phyloP scores from a whole-genome alignment of 2,113 vertebrate species.

The Dipodomys spectabilis region DNA sequence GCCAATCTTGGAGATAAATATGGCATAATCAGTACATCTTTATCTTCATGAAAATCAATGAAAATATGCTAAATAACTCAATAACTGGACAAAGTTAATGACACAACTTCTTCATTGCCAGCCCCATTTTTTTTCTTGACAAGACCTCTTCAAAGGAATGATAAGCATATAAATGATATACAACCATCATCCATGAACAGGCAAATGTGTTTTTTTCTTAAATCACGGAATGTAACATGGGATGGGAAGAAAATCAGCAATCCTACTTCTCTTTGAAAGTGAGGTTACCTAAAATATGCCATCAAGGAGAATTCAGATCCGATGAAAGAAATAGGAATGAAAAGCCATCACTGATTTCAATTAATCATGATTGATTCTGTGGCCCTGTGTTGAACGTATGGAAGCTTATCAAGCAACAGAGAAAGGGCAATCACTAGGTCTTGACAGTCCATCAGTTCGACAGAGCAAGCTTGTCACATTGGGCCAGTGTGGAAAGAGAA shows the following conservation, averaged over 20 bases:
- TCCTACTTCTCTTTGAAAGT: not conserved
- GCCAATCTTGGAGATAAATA: not conserved
- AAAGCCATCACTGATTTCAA: constrained; percentile 59
- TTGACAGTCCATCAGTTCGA: not conserved
- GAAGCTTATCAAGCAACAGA: constrained; percentile 34
- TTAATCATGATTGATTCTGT: constrained; percentile 16
- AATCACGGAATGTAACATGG: not conserved
- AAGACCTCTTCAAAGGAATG: not conserved
- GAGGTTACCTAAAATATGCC: constrained; percentile 57
- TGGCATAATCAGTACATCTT: not conserved
- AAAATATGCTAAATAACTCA: not conserved
- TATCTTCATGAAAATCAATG: constrained; percentile 6
- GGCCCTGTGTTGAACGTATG: not conserved
- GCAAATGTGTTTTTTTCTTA: not conserved
- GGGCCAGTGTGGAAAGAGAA: not conserved
- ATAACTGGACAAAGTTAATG: not conserved
- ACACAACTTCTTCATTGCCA: not conserved
- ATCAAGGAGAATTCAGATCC: constrained; percentile 56
- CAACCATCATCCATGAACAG: not conserved
- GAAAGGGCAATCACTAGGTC: constrained; percentile 31
- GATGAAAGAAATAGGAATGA: constrained; percentile 58
- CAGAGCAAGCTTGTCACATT: not conserved
- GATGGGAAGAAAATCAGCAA: not conserved
- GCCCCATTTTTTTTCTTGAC: not conserved
- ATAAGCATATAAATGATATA: not conserved